Conservation (phyloP, 1,140 invertebrate species). For the Caenorhabditis briggsae region DNA sequence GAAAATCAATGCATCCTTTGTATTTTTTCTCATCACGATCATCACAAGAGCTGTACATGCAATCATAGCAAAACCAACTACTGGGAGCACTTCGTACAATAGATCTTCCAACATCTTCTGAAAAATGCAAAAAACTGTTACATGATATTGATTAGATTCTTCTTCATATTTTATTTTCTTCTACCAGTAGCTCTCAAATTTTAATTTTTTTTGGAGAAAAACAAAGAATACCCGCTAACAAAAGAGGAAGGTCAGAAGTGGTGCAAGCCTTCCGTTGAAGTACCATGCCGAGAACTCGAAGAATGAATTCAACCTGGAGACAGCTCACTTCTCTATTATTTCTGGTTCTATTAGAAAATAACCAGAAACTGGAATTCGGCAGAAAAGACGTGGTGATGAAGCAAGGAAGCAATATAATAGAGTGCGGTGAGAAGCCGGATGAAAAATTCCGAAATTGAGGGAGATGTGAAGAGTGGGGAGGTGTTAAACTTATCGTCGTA, state of each 20-base stretch:
- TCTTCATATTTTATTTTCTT: too few relatives aligned
- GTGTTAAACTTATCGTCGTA: slow-evolving; percentile 15
- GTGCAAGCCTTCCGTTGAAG: slow-evolving; percentile 34
- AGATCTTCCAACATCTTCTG: slow-evolving; percentile 60
- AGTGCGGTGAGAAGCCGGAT: not conserved
- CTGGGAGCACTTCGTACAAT: slow-evolving; percentile 52
- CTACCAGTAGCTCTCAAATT: too few relatives aligned
- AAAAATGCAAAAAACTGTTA: not conserved
- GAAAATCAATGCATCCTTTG: slow-evolving; percentile 16
- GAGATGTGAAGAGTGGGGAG: not conserved
- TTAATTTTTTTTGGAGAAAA: not conserved
- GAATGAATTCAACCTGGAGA: not conserved
- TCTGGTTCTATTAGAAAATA: not conserved
- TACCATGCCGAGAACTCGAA: not conserved
- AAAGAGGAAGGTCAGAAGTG: not conserved
- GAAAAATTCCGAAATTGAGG: not conserved
- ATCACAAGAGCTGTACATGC: slow-evolving; percentile 32
- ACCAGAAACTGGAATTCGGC: not conserved
- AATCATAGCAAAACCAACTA: slow-evolving; percentile 41
- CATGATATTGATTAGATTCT: too few relatives aligned
- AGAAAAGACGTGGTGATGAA: not conserved
- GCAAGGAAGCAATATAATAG: slow-evolving; percentile 35
- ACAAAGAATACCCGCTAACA: slow-evolving; percentile 9
- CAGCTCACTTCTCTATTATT: slow-evolving; percentile 12
- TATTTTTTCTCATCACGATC: slow-evolving; percentile 39